phyloP scores from a whole-genome alignment of 1,140 invertebrate genomes.

The Brachionus asplanchnoidis region DNA sequence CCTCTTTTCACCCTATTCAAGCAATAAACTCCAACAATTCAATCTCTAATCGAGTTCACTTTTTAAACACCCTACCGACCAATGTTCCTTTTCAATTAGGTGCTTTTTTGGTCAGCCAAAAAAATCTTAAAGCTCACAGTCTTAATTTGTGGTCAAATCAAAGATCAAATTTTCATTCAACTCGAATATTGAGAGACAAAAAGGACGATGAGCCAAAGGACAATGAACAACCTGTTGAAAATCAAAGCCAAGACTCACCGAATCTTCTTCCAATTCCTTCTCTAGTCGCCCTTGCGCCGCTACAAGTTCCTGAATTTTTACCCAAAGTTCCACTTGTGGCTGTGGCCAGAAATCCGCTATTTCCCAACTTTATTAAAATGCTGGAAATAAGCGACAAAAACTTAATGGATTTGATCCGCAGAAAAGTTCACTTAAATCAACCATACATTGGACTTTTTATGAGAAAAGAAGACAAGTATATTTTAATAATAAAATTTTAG shows the following conservation, averaged over 20 bases:
- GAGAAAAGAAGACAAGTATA: conserved; percentile 68
- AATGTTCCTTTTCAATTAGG: not conserved
- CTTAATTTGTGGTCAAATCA: not conserved
- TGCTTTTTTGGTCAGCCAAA: not conserved
- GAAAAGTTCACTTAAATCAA: conserved; percentile 90
- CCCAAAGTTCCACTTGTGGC: conserved; percentile 90
- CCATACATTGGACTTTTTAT: conserved; percentile 96
- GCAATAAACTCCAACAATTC: not conserved
- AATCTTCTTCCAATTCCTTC: conserved; percentile 30
- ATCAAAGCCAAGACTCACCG: conserved; percentile 2
- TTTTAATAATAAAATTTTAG: not conserved
- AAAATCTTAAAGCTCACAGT: not conserved
- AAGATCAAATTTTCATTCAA: not conserved
- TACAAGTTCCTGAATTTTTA: conserved; percentile 92
- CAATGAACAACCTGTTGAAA: not conserved
- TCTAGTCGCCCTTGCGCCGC: conserved; percentile 55
- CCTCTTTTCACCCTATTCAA: not conserved
- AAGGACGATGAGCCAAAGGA: conserved; percentile 26
- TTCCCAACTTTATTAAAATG: conserved; percentile 95
- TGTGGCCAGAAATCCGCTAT: conserved; percentile 86
- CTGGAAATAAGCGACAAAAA: conserved; percentile 81
- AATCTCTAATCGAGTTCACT: not conserved
- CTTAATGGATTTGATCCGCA: conserved; percentile 80
- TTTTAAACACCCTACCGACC: not conserved
- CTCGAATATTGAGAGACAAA: not conserved